Conservation (phyloP, 2,888 invertebrate genomes). For the Pecten maximus region DNA sequence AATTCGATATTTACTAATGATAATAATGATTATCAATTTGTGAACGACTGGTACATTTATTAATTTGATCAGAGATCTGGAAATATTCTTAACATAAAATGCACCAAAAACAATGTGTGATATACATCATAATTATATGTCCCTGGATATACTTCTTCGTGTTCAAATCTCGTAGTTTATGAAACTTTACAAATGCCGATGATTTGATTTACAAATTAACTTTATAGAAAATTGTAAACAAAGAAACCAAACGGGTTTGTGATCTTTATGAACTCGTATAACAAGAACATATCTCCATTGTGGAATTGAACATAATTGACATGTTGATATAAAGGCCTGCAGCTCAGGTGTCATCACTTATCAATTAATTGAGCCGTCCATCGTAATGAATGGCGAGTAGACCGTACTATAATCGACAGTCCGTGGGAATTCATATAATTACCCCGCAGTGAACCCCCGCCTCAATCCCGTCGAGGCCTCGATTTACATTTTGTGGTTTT, state of each 20-base stretch:
- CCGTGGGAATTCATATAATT: slow-evolving; percentile 2
- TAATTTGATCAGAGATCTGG: too few species aligned
- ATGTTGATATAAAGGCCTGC: neutral
- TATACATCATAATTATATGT: too few species aligned
- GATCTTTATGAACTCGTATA: neutral
- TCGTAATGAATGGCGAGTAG: slow-evolving; percentile 7
- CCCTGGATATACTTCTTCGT: too few species aligned
- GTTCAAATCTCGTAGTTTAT: too few species aligned
- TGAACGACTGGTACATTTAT: too few species aligned
- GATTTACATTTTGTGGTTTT: neutral
- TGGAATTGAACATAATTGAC: neutral
- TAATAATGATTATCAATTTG: too few species aligned
- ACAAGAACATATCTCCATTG: neutral
- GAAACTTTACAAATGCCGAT: too few species aligned
- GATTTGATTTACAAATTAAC: too few species aligned
- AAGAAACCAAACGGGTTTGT: neutral
- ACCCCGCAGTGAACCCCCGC: neutral
- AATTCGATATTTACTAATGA: too few species aligned
- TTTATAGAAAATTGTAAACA: neutral
- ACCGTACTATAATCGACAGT: neutral
- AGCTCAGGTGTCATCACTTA: neutral
- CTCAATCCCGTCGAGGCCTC: neutral
- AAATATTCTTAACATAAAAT: too few species aligned
- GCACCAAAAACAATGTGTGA: too few species aligned
- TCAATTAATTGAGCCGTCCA: neutral